Evolutionary conservation across 2,113 vertebrate genomes (phyloP).

Genomic region (Semnopithecus entellus): DNA sequence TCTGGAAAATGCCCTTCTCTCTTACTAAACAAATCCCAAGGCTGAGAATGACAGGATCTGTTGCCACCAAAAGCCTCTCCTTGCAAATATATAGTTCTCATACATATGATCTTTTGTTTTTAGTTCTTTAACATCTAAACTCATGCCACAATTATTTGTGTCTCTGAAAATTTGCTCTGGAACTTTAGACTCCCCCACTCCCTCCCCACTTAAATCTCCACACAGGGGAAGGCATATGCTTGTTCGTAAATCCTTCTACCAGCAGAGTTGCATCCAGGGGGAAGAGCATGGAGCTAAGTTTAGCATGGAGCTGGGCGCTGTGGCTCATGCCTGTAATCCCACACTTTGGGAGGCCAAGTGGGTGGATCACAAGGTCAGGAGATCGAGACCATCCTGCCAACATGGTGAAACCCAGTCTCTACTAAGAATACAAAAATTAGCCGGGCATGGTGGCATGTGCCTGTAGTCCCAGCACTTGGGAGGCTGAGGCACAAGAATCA

Average conservation of each 20-base stretch:
- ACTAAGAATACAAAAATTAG: too few relatives aligned
- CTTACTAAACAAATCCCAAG: background rate
- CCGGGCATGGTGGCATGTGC: too few relatives aligned
- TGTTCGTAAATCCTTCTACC: too few relatives aligned
- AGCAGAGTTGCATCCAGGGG: background rate
- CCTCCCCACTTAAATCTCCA: background rate
- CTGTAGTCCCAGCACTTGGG: too few relatives aligned
- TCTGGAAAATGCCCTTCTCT: background rate
- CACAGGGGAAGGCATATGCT: background rate
- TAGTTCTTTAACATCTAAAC: background rate
- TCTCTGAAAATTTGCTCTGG: background rate
- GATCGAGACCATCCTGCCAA: too few relatives aligned
- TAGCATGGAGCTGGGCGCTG: too few relatives aligned
- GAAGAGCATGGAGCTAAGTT: background rate
- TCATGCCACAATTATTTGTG: background rate
- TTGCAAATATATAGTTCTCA: background rate
- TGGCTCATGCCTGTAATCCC: too few relatives aligned
- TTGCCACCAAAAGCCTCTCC: background rate
- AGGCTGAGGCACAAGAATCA: too few relatives aligned
- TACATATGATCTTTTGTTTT: background rate
- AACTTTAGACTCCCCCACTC: background rate
- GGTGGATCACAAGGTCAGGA: too few relatives aligned
- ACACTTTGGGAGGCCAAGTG: too few relatives aligned
- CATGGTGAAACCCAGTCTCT: too few relatives aligned
- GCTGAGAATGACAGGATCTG: background rate